Evolutionary conservation across 1,140 invertebrate species (phyloP), one percentile per base, ranked within the genome.

Genomic region (Drosophila micromelanica): DNA sequence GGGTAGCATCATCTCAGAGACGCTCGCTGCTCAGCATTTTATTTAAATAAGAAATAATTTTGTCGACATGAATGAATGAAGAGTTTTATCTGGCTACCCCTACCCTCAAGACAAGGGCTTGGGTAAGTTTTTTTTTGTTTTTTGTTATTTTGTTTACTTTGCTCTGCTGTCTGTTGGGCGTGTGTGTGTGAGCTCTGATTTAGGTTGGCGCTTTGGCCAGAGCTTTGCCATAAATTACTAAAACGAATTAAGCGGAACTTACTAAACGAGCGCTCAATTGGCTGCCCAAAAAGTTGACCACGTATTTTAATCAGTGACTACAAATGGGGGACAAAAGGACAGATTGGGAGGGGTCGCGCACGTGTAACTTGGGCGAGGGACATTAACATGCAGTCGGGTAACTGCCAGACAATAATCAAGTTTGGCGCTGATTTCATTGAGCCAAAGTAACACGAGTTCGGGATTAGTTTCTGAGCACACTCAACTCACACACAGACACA

Each of bases 1-100:
- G 82, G 84, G 75, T 78, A 89, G 82, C 78, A 76, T 76, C 84
- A 73, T 73, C 72, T 71, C 64, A 38, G 62, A 80, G 70, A 69
- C 48, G 56, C 56, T 64, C 42, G 56, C 56, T 61, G 9, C 52
- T 79, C 59, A 61, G 75, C 76, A 89, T 87, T 87, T 89, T 89
- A 87, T 87, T 87, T 87, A 89, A 87, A 87, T 87, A 89, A 89
- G 84, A 87, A 87, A 87, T 89, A 89, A 87, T 87, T 87, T 87
- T 80, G 84, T 87, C 79, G 84, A 89, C 84, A 87, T 87, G 84
- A 87, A 87, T 87, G 68, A 87, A 87, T 87, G 84, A 89, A 87
- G 84, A 87, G 79, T 89, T 87, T 87, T 89, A 89, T 89, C 84
- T 87, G 78, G 13, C 46, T 30, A 60, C 12, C 37, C 17, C 37